Evolutionary conservation across 2,113 vertebrate species (phyloP).

Genomic region (Penelope pileata): DNA sequence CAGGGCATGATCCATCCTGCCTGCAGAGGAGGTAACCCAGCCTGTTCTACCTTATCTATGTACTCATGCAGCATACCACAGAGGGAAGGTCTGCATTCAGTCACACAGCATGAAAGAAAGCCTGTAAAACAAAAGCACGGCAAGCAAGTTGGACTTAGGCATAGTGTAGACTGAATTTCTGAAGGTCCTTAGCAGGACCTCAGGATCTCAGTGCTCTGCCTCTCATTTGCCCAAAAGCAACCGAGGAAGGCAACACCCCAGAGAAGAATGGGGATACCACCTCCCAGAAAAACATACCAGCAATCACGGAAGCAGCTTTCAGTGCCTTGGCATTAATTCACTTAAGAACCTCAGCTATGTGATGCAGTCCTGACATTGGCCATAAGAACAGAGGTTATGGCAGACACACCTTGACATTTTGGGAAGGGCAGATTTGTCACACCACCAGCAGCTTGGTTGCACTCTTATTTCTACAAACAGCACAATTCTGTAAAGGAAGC

Average conservation of each 20-base stretch:
- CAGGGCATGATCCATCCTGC: background rate
- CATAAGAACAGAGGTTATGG: background rate
- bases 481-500: background rate
- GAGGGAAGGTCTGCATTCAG: background rate
- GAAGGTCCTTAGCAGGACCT: background rate
- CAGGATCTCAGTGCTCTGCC: background rate
- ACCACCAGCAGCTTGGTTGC: background rate
- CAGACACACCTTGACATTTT: background rate
- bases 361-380: background rate
- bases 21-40: background rate
- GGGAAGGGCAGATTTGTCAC: background rate
- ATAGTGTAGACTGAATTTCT: background rate
- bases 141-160: background rate
- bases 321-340: background rate
- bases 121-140: background rate
- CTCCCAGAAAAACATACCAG: background rate
- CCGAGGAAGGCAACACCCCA: background rate
- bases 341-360: background rate
- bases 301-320: background rate
- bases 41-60: rapidly evolving
- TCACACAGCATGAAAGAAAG: background rate
- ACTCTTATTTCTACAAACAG: background rate
- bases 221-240: background rate
- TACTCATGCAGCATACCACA: background rate
- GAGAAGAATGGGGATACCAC: rapidly evolving